Evolutionary conservation across 2,797 vertebrate genomes (phyloP), one percentile per base, ranked within the genome.

Genomic region (Enteromius afrohamiltoni): DNA sequence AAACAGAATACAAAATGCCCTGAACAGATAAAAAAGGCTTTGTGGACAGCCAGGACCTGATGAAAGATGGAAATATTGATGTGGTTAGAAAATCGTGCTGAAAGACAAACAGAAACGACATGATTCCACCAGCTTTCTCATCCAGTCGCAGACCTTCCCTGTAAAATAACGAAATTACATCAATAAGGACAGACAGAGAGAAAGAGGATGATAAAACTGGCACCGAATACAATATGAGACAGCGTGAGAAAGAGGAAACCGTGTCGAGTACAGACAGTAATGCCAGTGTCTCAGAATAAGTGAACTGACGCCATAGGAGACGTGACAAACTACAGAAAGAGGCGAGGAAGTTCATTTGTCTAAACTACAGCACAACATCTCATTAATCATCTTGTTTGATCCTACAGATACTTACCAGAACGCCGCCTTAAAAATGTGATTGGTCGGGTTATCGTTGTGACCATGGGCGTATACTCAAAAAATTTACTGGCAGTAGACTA

Each of bases 381-480:
- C 8, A 13, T 34, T 58, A 58, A 58, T 58, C 10, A 26, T 42
- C 58, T 58, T 21, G 34, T 37, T 16, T 45, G 16, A 64, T n/a
- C 49, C 82, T 79, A 60, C n/a, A 4, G 64, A 64, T 42, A 78
- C 74, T 79, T 60, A 79, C 80, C 31, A 14, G 6, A 51, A 64
- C 19, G 8, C 7, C 6, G 16, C 34, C 4, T 17, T 34, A 0
- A 62, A 45, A 74, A 64, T 23, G 70, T 21, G 67, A 77, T 42
- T 80, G 80, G 62, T 47, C 47, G 2, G 64, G 73, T 26, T 81
- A 42, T 82, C n/a, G 53, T 87, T 77, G 92, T 95, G 94, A 94
- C 86, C 93, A 95, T 95, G 95, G 96, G 97, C 97, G 93, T 98
- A 99, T 99, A 99, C 98, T 98, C 98, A 98, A 99, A 98, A 95